Evolutionary conservation across 2,113 vertebrate genomes (phyloP).

Genomic region (Perognathus longimembris): DNA sequence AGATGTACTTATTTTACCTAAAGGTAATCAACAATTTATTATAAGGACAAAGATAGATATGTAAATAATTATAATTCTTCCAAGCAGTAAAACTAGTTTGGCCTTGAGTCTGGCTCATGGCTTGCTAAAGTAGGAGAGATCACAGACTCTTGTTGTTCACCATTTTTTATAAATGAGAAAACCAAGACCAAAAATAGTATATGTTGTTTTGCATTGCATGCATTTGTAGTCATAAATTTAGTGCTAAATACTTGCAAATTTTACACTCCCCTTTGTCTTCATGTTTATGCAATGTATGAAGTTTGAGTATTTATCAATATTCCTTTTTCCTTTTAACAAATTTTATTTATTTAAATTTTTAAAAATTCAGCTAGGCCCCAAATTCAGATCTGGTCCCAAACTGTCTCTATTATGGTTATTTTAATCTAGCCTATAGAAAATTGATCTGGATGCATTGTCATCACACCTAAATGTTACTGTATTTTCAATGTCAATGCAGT

Average conservation of each 20-base stretch:
- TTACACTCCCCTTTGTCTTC: conserved; percentile 82
- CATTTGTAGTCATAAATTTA: conserved; percentile 80
- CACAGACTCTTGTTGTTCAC: not conserved
- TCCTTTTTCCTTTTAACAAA: conserved; percentile 87
- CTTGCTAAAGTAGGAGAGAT: not conserved
- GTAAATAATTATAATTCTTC: not conserved
- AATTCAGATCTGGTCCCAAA: not conserved
- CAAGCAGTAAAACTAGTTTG: not conserved
- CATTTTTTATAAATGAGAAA: not conserved
- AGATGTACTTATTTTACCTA: not conserved
- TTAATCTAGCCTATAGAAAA: conserved; percentile 26
- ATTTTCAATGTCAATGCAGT: not conserved
- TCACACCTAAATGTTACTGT: not conserved
- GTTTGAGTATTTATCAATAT: conserved; percentile 86
- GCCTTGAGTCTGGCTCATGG: not conserved
- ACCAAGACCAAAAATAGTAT: not conserved
- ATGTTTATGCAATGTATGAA: conserved; percentile 83
- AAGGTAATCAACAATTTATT: not conserved
- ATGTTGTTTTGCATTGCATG: conserved; percentile 86
- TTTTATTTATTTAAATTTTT: conserved; percentile 85
- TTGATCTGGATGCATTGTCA: not conserved
- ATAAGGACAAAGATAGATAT: not conserved
- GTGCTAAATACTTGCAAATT: conserved; percentile 85
- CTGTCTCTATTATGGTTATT: not conserved
- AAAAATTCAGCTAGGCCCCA: not conserved